phyloP scores from a whole-genome alignment of 2,113 vertebrate species.

The Albula glossodonta region DNA sequence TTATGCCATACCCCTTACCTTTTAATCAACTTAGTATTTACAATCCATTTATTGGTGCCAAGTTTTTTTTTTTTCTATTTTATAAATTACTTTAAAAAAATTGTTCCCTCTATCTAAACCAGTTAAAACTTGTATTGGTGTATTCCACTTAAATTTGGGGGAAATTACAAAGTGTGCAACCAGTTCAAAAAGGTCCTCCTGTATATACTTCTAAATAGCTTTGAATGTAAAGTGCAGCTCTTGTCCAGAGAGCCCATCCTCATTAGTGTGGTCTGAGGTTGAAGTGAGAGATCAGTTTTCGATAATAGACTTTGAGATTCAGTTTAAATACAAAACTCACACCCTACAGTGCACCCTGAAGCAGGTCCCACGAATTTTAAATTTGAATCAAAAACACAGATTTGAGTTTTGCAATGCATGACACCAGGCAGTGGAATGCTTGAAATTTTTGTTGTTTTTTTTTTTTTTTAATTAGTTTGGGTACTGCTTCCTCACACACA shows the following conservation, averaged over 20 bases:
- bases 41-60: slow-evolving; percentile 26
- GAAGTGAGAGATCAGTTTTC: neutral
- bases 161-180: neutral
- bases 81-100: neutral
- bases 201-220: neutral
- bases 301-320: neutral
- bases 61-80: slow-evolving; percentile 13
- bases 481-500: neutral
- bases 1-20: neutral
- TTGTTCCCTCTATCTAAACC: neutral
- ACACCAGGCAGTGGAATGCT: no score
- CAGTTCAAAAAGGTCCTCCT: neutral
- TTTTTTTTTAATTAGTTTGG: neutral
- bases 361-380: neutral
- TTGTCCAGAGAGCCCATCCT: neutral
- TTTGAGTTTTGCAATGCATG: neutral
- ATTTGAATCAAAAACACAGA: neutral
- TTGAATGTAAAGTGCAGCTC: neutral
- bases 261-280: neutral
- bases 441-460: neutral
- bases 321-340: neutral
- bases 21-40: neutral
- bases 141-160: neutral
- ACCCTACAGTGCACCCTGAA: neutral
- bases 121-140: neutral